Conservation (phyloP, 1,140 invertebrate species). For the Ips nitidus region DNA sequence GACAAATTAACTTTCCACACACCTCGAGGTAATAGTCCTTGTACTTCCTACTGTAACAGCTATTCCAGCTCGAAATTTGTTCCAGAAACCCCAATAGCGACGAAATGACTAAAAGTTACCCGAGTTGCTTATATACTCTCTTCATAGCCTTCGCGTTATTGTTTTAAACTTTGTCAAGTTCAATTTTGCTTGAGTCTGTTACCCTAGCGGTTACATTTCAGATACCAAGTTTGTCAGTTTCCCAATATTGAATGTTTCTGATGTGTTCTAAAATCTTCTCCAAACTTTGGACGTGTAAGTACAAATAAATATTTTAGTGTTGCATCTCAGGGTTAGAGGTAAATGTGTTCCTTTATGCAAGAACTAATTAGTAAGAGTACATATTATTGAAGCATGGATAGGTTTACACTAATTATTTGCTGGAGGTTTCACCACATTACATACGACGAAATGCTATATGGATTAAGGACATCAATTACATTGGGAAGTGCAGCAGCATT, state of each 20-base stretch:
- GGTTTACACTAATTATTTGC: background rate
- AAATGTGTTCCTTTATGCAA: background rate
- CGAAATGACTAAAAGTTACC: background rate
- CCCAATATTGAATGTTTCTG: background rate
- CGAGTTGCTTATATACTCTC: background rate
- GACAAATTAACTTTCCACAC: background rate
- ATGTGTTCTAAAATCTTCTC: too few relatives aligned
- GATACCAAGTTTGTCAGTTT: constrained; percentile 1
- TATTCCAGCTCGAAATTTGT: background rate
- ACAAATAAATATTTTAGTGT: too few relatives aligned
- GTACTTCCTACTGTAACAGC: background rate
- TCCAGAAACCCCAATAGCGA: background rate
- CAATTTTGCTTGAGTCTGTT: background rate
- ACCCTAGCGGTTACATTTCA: background rate
- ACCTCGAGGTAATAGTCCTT: background rate
- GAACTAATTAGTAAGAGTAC: background rate
- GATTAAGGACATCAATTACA: background rate
- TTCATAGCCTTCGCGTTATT: background rate
- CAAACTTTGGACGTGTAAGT: too few relatives aligned
- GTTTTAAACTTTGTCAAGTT: background rate
- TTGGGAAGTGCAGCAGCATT: background rate
- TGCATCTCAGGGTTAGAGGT: too few relatives aligned
- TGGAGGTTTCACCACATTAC: background rate
- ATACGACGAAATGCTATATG: background rate
- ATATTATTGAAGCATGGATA: background rate